A percentile compares a stretch with the other conserved stretches of the same genome.
Conservation (phyloP, 2,888 invertebrate species). For the Cremastinae sp. region DNA sequence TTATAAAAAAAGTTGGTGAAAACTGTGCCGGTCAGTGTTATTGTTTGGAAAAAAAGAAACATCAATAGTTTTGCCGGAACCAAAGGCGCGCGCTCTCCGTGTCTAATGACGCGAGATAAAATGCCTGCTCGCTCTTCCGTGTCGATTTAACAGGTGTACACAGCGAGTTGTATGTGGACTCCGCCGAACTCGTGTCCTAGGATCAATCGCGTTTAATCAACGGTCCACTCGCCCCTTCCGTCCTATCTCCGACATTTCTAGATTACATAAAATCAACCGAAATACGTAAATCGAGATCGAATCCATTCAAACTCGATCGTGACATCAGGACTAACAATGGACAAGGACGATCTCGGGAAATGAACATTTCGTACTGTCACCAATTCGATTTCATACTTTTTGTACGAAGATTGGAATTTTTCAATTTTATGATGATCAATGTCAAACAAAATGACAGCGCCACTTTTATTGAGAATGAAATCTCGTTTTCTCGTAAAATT, state of each 20-base stretch:
- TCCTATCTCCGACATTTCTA: constrained; percentile 3
- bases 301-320: background rate
- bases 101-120: constrained; percentile 54
- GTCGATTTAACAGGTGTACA: constrained; percentile 40
- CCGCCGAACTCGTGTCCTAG: constrained; percentile 6
- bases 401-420: background rate
- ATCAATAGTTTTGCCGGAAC: constrained; percentile 51
- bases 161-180: constrained; percentile 21
- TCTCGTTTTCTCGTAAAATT: no score
- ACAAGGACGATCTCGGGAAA: background rate
- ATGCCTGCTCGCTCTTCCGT: constrained; percentile 41
- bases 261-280: constrained; percentile 37
- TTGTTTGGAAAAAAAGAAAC: constrained; percentile 47
- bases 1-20: background rate
- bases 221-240: constrained; percentile 13
- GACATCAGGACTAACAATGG: constrained; percentile 13
- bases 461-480: no score
- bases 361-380: background rate
- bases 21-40: constrained; percentile 36
- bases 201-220: constrained; percentile 45
- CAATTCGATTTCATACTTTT: no score
- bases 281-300: constrained; percentile 25
- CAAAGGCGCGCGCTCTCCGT: constrained; percentile 41
- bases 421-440: no score
- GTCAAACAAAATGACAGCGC: no score